Evolutionary conservation across 2,888 invertebrate genomes (phyloP).

Genomic region (Drosophila rellima): DNA sequence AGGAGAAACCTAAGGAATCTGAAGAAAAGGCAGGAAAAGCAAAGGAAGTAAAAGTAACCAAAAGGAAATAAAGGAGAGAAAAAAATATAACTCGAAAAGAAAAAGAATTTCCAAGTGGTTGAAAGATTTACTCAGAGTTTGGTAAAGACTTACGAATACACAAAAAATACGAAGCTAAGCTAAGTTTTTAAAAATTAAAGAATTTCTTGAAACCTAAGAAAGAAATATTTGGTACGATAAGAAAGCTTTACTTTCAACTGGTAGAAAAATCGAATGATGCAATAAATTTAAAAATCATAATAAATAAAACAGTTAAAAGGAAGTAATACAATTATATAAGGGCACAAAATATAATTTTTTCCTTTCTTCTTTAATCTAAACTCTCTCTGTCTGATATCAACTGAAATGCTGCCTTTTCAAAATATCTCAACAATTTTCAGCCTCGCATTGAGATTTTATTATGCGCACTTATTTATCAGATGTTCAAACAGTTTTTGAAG

Average conservation of each 20-base stretch:
- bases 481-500: slow-evolving; percentile 30
- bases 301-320: no score
- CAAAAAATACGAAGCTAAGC: no score
- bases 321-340: no score
- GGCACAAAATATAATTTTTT: no score
- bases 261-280: no score
- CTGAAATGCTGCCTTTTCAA: not conserved
- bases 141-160: no score
- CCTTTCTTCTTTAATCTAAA: not conserved
- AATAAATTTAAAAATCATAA: no score
- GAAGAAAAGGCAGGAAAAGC: not conserved
- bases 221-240: no score
- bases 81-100: not conserved
- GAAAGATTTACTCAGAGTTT: not conserved
- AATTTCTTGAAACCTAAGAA: no score
- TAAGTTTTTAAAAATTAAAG: no score
- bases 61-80: not conserved
- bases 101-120: not conserved
- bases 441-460: not conserved
- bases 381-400: not conserved
- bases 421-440: not conserved
- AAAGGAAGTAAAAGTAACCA: not conserved
- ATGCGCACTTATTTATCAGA: slow-evolving; percentile 25
- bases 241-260: no score
- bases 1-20: not conserved